Conservation (phyloP, 1,140 invertebrate species). For the Drosophila pseudoananassae region DNA sequence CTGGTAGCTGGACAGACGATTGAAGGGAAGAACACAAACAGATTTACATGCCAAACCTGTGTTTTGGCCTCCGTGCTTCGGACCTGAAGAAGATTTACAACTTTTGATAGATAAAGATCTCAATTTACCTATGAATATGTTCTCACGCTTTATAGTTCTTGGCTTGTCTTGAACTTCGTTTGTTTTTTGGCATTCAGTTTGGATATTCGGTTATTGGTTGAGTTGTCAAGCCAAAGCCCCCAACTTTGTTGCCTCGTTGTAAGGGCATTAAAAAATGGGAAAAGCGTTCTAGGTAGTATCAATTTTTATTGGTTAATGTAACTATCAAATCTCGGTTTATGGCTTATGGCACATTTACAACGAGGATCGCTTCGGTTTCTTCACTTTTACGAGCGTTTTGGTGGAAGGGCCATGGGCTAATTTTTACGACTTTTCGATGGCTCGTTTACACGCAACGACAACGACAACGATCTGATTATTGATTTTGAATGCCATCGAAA, state of each 20-base stretch:
- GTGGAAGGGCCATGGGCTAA: slow-evolving; percentile 17
- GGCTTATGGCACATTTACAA: slow-evolving; percentile 41
- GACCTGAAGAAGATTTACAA: slow-evolving; percentile 39
- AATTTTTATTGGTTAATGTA: slow-evolving; percentile 38
- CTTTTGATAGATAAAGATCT: slow-evolving; percentile 37
- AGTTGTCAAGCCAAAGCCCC: slow-evolving; percentile 26
- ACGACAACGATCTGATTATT: slow-evolving; percentile 53
- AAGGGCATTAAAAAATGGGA: slow-evolving; percentile 25
- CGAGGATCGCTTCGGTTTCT: slow-evolving; percentile 43
- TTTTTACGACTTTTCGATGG: slow-evolving; percentile 41
- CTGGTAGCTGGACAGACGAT: slow-evolving; percentile 17
- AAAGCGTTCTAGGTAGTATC: slow-evolving; percentile 31
- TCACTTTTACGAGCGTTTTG: slow-evolving; percentile 32
- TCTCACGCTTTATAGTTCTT: slow-evolving; percentile 45
- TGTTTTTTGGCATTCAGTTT: slow-evolving; percentile 28
- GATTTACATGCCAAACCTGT: slow-evolving; percentile 48
- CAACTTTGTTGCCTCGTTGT: slow-evolving; percentile 46
- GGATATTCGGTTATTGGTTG: slow-evolving; percentile 23
- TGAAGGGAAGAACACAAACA: not conserved
- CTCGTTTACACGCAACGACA: slow-evolving; percentile 46
- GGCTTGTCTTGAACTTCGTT: not conserved
- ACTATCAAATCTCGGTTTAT: slow-evolving; percentile 51
- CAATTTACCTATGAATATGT: slow-evolving; percentile 48
- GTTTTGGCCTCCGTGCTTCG: slow-evolving; percentile 37
- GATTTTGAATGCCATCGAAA: slow-evolving; percentile 40